Evolutionary conservation across 2,113 vertebrate species (phyloP), one percentile per base, ranked within the genome.

Genomic region (Synodontis membranacea): DNA sequence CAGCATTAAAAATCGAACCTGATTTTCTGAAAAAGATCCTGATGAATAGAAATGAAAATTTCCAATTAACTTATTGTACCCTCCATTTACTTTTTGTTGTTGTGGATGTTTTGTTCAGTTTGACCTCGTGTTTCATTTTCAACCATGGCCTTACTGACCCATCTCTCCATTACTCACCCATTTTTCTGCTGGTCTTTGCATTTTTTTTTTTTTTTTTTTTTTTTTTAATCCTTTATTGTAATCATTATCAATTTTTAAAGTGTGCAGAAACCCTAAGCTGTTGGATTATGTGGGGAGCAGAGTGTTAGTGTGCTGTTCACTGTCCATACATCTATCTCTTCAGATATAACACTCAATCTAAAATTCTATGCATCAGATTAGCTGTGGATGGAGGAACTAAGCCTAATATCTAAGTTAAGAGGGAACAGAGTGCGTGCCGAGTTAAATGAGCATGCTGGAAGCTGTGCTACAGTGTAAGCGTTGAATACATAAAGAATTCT

Each of bases 61-160:
- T 87, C 42, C 56, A 46, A n/a, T 31, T 86, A 82, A 82, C n/a
- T 86, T 80, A 54, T 70, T 82, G 37, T 74, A 82, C 75, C 54
- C 84, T 89, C 1, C 48, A 79, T 23, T 34, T 23, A 34, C 5
- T 37, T 78, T 58, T 80, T 56, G 44, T 39, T 37, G 50, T 50
- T n/a, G 46, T 87, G 90, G 89, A 89, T 92, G 87, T 87, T 90
- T 90, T 91, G 91, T 83, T 91, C 70, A 88, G 37, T 86, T 64
- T 78, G 84, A 89, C 78, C 90, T 87, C 88, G 31, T 70, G 58
- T 89, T 83, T 89, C 81, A 82, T 90, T 90, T 85, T 84, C 89
- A 72, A 76, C 87, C 90, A 92, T 92, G 91, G 93, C 94, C 93
- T 94, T 94, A 92, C 90, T 82, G 48, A 88, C 58, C 83, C 28